These are phyloP conservation scores for Ctena decussata DNA, from an alignment of 2,888 invertebrate species.

Conservation along the genomic window DNA sequence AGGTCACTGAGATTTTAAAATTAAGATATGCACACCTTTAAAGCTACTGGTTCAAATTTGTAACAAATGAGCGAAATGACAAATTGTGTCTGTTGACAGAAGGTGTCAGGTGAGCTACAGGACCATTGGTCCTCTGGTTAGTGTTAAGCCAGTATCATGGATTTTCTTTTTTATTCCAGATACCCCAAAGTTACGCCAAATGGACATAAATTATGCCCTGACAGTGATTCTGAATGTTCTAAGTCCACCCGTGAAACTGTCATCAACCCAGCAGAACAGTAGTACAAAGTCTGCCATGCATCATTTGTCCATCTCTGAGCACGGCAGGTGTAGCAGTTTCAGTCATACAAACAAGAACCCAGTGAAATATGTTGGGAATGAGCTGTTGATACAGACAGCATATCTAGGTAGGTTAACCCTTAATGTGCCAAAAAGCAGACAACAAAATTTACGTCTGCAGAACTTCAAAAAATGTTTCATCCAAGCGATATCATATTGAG, in stretches of 20 bases:
- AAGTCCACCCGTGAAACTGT: slow-evolving; percentile 87
- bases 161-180: slow-evolving; percentile 91
- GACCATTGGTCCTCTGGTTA: too few relatives aligned
- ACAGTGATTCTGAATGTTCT: slow-evolving; percentile 96
- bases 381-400: slow-evolving; percentile 87
- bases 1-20: too few relatives aligned
- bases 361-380: slow-evolving; percentile 70
- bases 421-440: too few relatives aligned
- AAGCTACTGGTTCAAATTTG: too few relatives aligned
- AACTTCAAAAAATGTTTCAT: too few relatives aligned
- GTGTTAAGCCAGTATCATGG: too few relatives aligned
- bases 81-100: too few relatives aligned
- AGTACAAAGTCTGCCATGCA: slow-evolving; percentile 82
- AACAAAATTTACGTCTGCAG: too few relatives aligned
- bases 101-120: too few relatives aligned
- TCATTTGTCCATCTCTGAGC: slow-evolving; percentile 80
- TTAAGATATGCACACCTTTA: too few relatives aligned
- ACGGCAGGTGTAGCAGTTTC: slow-evolving; percentile 80
- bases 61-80: too few relatives aligned
- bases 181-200: slow-evolving; percentile 94
- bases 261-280: slow-evolving; percentile 79
- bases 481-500: too few relatives aligned
- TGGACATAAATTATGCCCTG: slow-evolving; percentile 96
- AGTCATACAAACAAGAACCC: slow-evolving; percentile 70
- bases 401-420: slow-evolving; percentile 88